Conservation (phyloP, 2,888 invertebrate species). For the Trypoxylon attenuatum region DNA sequence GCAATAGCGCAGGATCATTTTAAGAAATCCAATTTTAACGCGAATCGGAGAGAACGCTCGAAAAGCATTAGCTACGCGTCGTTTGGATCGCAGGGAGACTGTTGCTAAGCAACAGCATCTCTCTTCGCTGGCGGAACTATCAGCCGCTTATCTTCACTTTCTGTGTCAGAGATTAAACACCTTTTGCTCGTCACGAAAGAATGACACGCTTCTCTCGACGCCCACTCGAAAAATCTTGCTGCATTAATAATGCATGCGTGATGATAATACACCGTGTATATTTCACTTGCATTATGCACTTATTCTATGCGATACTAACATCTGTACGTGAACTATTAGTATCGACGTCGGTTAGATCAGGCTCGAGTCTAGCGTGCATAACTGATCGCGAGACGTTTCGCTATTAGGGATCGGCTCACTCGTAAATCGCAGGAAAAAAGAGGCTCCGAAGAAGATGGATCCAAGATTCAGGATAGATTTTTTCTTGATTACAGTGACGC, state of each 20-base stretch:
- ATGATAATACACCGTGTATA: no score
- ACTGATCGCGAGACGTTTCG: no score
- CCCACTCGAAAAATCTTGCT: background rate
- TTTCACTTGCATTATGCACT: no score
- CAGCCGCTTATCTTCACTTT: conserved; percentile 32
- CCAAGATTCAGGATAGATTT: no score
- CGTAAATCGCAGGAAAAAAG: no score
- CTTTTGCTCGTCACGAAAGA: background rate
- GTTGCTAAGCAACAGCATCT: conserved; percentile 71
- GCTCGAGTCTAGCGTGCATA: no score
- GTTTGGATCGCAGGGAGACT: conserved; percentile 60
- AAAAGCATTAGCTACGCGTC: conserved; percentile 38
- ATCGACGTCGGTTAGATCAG: no score
- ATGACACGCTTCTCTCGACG: background rate
- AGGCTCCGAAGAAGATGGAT: no score
- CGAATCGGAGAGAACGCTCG: background rate
- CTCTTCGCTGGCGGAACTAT: conserved; percentile 35
- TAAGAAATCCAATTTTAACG: background rate
- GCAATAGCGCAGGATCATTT: background rate
- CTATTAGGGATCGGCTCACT: no score
- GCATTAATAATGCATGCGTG: background rate
- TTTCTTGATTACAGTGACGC: conserved; percentile 57
- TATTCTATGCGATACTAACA: no score
- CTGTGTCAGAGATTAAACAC: background rate
- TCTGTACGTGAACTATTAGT: no score